Evolutionary conservation across 1,140 invertebrate genomes (phyloP).

Genomic region (Armadillidium nasatum): DNA sequence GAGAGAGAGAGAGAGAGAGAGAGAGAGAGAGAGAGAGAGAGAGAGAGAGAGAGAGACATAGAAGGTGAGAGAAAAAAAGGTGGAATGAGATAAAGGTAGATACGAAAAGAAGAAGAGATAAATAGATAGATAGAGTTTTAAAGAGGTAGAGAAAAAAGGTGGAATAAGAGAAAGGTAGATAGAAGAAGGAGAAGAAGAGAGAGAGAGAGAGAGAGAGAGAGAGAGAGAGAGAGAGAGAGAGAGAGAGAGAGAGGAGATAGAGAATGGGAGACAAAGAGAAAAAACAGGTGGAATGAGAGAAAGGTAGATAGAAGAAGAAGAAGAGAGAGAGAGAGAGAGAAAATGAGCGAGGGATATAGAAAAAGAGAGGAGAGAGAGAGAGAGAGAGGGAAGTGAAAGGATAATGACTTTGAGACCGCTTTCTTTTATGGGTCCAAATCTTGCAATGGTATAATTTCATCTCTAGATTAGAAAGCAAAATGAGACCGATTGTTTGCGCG

Average conservation of each 20-base stretch:
- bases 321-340: background rate
- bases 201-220: too few species aligned
- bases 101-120: too few species aligned
- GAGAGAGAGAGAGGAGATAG: background rate
- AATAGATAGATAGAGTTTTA: too few species aligned
- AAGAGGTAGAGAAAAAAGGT: too few species aligned
- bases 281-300: constrained; percentile 9
- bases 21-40: constrained; percentile 7
- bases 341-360: background rate
- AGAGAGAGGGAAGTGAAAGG: too few species aligned
- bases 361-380: background rate
- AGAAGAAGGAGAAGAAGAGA: background rate
- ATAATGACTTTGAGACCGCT: too few species aligned
- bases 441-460: too few species aligned
- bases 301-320: background rate
- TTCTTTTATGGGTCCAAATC: too few species aligned
- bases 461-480: too few species aligned
- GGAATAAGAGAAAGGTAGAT: background rate
- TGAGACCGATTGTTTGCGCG: too few species aligned
- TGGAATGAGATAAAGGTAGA: background rate
- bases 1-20: background rate
- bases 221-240: too few species aligned
- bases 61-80: too few species aligned
- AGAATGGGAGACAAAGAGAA: background rate
- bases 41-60: background rate